Evolutionary conservation across 1,140 invertebrate genomes (phyloP).

Genomic region (Aphidius gifuensis): DNA sequence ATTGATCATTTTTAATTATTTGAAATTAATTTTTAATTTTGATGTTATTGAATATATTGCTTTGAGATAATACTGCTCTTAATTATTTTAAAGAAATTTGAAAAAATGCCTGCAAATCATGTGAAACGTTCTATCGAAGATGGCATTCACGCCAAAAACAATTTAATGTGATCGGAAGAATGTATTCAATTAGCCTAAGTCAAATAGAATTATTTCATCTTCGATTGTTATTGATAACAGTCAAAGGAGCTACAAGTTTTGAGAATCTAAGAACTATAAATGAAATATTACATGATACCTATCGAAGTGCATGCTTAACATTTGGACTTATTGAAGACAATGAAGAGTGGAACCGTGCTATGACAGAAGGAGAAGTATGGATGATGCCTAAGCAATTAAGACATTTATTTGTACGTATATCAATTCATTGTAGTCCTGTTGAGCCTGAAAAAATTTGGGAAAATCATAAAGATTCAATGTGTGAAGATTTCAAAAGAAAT

Average conservation of each 20-base stretch:
- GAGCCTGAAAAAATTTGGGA: slow-evolving; percentile 16
- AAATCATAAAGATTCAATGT: slow-evolving; percentile 20
- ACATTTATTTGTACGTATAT: slow-evolving; percentile 24
- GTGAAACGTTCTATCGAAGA: too few relatives aligned
- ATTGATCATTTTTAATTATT: too few relatives aligned
- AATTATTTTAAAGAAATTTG: too few relatives aligned
- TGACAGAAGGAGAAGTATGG: slow-evolving; percentile 19
- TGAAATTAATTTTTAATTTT: too few relatives aligned
- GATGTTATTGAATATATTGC: too few relatives aligned
- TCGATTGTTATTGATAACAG: slow-evolving; percentile 16
- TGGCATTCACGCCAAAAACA: slow-evolving; percentile 23
- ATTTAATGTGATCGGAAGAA: too few relatives aligned
- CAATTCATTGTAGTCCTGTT: slow-evolving; percentile 21
- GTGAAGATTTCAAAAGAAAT: slow-evolving; percentile 16
- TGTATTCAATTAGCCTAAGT: slow-evolving; percentile 25
- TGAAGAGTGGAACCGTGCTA: slow-evolving; percentile 16
- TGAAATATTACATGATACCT: slow-evolving; percentile 15
- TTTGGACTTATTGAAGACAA: slow-evolving; percentile 21
- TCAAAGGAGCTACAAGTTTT: slow-evolving; percentile 22
- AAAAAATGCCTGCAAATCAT: too few relatives aligned
- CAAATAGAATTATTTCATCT: slow-evolving; percentile 24
- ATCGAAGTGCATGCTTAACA: slow-evolving; percentile 11
- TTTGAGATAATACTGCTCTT: too few relatives aligned
- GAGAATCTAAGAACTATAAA: slow-evolving; percentile 17
- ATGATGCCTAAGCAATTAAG: slow-evolving; percentile 20